Evolutionary conservation across 2,797 vertebrate species (phyloP).

Genomic region (Ctenochaetus hawaiiensis): DNA sequence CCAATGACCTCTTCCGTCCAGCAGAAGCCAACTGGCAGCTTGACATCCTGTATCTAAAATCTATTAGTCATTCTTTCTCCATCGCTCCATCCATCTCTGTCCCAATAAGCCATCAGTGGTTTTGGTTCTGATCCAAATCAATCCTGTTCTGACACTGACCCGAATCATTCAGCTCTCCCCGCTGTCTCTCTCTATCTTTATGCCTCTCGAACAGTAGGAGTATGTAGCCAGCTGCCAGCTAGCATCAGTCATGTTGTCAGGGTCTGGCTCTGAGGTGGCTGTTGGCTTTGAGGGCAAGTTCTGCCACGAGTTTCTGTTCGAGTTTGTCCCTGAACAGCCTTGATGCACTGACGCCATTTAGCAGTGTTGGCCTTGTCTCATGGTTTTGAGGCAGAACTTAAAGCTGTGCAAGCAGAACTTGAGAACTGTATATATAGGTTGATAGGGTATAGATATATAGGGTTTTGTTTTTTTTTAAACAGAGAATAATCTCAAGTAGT

Average conservation of each 20-base stretch:
- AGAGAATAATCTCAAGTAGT: background rate
- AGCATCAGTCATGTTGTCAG: slow-evolving; percentile 83
- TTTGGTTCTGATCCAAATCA: slow-evolving; percentile 84
- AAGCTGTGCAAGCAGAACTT: slow-evolving; percentile 25
- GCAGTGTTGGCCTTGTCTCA: slow-evolving; percentile 34
- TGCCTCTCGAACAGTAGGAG: slow-evolving; percentile 79
- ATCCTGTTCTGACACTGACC: slow-evolving; percentile 81
- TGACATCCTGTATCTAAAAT: slow-evolving; percentile 78
- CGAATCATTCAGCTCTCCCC: slow-evolving; percentile 79
- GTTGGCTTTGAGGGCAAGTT: slow-evolving; percentile 71
- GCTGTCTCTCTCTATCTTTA: slow-evolving; percentile 78
- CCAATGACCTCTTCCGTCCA: slow-evolving; percentile 68
- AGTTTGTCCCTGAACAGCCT: slow-evolving; percentile 62
- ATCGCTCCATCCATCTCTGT: slow-evolving; percentile 74
- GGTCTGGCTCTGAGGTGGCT: slow-evolving; percentile 71
- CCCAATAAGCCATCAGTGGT: slow-evolving; percentile 83
- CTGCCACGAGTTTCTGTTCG: slow-evolving; percentile 59
- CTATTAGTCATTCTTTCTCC: slow-evolving; percentile 80
- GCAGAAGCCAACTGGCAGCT: slow-evolving; percentile 73
- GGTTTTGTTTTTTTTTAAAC: background rate
- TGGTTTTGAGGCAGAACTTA: slow-evolving; percentile 30
- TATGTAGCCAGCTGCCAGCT: slow-evolving; percentile 80
- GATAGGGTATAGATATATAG: too few relatives aligned
- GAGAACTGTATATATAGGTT: background rate
- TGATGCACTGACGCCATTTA: slow-evolving; percentile 56